Percentiles rank a stretch among this genome's conserved stretches.
Conservation (phyloP, 2,888 invertebrate genomes). For the Opisthograptis luteolata region DNA sequence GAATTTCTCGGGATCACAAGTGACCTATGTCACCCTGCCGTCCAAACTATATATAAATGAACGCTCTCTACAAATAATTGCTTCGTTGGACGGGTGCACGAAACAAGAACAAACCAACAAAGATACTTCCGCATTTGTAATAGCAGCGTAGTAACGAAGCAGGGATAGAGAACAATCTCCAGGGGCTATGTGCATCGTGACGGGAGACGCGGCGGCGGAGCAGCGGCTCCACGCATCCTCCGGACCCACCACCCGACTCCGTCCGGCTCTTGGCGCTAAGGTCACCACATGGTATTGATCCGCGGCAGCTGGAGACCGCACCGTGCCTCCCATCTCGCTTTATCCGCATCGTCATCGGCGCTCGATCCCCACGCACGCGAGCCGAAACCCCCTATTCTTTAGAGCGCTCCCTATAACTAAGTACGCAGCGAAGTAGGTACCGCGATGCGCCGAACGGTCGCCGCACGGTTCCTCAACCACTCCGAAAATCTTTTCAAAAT, state of each 20-base stretch:
- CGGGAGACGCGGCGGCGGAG: neutral
- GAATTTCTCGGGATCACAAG: no score
- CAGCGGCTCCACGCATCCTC: neutral
- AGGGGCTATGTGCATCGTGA: no score
- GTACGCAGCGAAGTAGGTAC: constrained; percentile 3
- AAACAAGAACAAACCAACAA: no score
- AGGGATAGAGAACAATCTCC: no score
- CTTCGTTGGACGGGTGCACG: no score
- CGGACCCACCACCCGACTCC: constrained; percentile 40
- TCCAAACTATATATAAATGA: no score
- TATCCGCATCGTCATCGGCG: constrained; percentile 42
- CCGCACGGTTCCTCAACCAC: neutral
- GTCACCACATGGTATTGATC: constrained; percentile 76
- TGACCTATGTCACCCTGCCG: no score
- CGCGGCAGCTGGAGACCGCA: constrained; percentile 67
- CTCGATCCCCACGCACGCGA: constrained; percentile 27
- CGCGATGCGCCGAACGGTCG: constrained; percentile 3
- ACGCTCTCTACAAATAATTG: no score
- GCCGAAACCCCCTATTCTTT: constrained; percentile 22
- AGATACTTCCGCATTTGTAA: no score
- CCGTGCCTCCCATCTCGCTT: constrained; percentile 51
- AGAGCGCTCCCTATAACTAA: constrained; percentile 10
- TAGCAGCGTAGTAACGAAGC: no score
- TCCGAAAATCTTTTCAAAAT: neutral
- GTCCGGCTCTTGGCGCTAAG: constrained; percentile 62